A percentile compares a stretch with the other conserved stretches of the same genome.
These are phyloP conservation scores for Synanceia verrucosa DNA, from an alignment of 2,797 vertebrate genomes.

Conservation along the genomic window DNA sequence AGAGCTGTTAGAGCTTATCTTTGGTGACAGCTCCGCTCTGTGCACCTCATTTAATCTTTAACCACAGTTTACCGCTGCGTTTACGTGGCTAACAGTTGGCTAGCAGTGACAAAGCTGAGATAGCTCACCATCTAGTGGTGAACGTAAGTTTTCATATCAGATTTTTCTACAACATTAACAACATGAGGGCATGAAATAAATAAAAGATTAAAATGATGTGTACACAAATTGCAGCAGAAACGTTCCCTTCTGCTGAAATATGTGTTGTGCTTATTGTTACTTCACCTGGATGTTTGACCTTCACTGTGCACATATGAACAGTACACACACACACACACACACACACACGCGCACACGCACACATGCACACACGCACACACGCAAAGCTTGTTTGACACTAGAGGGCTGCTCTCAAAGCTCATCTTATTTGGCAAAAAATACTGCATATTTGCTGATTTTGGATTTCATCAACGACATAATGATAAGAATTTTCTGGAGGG, in stretches of 20 bases:
- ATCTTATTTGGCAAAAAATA: too few species aligned
- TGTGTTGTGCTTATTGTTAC: too few species aligned
- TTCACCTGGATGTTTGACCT: too few species aligned
- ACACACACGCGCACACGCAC: too few species aligned
- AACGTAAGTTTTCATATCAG: background rate
- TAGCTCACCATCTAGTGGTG: constrained; percentile 48
- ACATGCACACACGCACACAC: too few species aligned
- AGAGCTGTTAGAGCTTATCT: constrained; percentile 59
- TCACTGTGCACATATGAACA: too few species aligned
- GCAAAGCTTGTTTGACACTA: too few species aligned
- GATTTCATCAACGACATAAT: background rate
- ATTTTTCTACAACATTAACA: background rate
- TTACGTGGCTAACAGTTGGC: background rate
- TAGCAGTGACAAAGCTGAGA: background rate
- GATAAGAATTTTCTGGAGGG: background rate
- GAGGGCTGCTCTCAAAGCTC: too few species aligned
- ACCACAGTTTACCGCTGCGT: constrained; percentile 7
- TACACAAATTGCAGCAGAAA: background rate
- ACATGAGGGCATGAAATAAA: background rate
- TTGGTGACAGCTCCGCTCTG: constrained; percentile 41
- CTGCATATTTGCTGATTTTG: background rate
- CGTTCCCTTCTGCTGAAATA: background rate
- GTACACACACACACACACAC: background rate
- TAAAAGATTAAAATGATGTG: background rate
- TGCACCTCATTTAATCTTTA: constrained; percentile 51